Conservation (phyloP, 2,797 vertebrate genomes). For the Molossus molossus region DNA sequence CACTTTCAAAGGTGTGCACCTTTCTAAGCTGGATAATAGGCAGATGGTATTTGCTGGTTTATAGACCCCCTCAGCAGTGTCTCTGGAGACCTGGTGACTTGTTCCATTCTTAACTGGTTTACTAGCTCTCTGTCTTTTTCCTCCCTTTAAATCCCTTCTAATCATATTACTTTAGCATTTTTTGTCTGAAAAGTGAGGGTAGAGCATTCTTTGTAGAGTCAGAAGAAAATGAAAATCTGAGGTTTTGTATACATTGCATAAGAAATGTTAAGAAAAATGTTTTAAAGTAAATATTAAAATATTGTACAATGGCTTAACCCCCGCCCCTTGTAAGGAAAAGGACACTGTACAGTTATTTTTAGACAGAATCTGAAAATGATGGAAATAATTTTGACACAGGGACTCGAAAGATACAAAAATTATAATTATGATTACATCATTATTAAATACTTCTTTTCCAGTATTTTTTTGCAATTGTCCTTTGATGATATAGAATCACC, state of each 20-base stretch:
- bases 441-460: slow-evolving; percentile 77
- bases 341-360: slow-evolving; percentile 13
- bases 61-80: background rate
- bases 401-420: background rate
- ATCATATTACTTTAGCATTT: slow-evolving; percentile 8
- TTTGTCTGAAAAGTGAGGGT: slow-evolving; percentile 44
- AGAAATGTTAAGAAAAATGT: background rate
- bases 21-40: slow-evolving; percentile 34
- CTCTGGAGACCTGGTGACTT: background rate
- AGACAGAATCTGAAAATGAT: slow-evolving; percentile 60
- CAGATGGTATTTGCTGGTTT: slow-evolving; percentile 65
- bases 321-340: background rate
- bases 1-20: slow-evolving; percentile 54
- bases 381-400: slow-evolving; percentile 58
- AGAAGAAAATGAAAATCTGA: slow-evolving; percentile 63
- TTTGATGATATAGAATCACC: background rate
- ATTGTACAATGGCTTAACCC: background rate
- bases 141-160: background rate
- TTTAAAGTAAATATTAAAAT: slow-evolving; percentile 51
- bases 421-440: slow-evolving; percentile 44
- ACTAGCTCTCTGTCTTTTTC: background rate
- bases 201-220: background rate
- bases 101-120: background rate
- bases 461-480: slow-evolving; percentile 37
- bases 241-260: slow-evolving; percentile 25